Conservation (phyloP, 2,797 vertebrate genomes). For the Galago senegalensis region DNA sequence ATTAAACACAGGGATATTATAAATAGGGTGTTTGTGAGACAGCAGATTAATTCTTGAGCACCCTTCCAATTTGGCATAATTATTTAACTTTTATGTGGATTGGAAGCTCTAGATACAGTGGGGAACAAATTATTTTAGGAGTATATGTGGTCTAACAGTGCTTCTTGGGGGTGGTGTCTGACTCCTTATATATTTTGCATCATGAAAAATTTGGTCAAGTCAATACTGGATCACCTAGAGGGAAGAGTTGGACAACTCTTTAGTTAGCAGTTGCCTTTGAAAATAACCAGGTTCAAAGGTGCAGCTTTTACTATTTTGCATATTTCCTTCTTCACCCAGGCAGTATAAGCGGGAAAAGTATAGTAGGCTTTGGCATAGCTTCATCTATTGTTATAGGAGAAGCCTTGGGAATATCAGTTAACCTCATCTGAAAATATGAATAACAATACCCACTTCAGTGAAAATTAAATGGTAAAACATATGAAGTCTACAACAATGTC, state of each 20-base stretch:
- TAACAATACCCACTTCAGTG: neutral
- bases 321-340: neutral
- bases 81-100: neutral
- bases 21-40: neutral
- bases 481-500: neutral
- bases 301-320: neutral
- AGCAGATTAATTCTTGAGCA: slow-evolving; percentile 22
- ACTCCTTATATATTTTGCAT: neutral
- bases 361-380: neutral
- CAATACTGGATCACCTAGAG: neutral
- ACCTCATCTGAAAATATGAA: slow-evolving; percentile 31
- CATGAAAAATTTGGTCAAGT: neutral
- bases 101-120: neutral
- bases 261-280: neutral
- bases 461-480: neutral
- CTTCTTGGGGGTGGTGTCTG: neutral
- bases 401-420: neutral
- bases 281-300: neutral
- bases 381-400: neutral
- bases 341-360: neutral
- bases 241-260: neutral
- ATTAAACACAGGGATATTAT: neutral
- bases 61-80: neutral
- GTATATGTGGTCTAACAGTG: neutral
- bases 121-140: neutral